phyloP scores from a whole-genome alignment of 92 coral and sea anemone species.

The Diadumene lineata region DNA sequence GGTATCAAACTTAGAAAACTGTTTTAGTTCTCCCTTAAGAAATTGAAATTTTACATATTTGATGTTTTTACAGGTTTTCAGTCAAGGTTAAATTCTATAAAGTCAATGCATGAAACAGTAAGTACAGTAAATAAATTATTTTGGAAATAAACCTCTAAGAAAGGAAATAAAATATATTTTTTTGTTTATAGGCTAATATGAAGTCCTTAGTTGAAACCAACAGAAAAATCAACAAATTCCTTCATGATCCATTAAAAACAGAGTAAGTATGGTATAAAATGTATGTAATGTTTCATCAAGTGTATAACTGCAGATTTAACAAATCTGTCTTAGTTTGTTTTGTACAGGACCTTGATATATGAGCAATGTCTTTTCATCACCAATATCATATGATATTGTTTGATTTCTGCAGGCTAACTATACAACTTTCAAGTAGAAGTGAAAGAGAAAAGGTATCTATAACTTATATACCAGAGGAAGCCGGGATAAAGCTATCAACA shows the following conservation, averaged over 20 bases:
- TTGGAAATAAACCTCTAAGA: neutral
- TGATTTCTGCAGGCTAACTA: conserved; percentile 39
- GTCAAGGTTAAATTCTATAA: conserved; percentile 43
- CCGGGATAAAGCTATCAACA: no score
- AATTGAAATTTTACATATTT: neutral
- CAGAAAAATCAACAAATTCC: conserved; percentile 77
- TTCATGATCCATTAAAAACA: conserved; percentile 82
- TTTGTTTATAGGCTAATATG: conserved; percentile 28
- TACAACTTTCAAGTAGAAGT: conserved; percentile 57
- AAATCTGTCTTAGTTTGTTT: no score
- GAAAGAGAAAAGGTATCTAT: conserved; percentile 68
- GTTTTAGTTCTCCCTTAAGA: neutral
- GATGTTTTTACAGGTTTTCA: conserved; percentile 30
- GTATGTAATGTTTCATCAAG: no score
- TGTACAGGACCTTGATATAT: no score
- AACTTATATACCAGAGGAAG: no score
- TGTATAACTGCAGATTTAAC: no score
- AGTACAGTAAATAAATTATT: conserved; percentile 8
- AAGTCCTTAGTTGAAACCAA: conserved; percentile 66
- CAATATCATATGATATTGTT: neutral
- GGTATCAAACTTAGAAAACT: neutral
- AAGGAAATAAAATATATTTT: neutral
- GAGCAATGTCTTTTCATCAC: no score
- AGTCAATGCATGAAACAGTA: conserved; percentile 40
- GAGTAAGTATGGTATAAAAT: no score